Percentiles rank a stretch among this genome's conserved stretches.
phyloP scores from a whole-genome alignment of 1,140 invertebrate species.

The Lasaia peninsularis region DNA sequence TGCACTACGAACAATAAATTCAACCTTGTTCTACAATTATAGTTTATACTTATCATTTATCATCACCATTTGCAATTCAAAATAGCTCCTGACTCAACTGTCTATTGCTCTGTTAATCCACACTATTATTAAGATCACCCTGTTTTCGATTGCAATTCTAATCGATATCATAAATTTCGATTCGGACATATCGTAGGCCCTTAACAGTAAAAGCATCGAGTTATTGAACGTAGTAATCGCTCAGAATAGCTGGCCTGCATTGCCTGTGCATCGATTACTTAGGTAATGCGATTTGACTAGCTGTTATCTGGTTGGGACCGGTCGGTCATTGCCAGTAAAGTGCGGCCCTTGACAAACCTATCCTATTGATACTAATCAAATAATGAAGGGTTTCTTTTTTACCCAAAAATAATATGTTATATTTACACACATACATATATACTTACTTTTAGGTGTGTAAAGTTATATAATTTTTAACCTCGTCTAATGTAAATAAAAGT shows the following conservation, averaged over 20 bases:
- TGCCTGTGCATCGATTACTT: constrained; percentile 37
- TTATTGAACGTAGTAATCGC: constrained; percentile 20
- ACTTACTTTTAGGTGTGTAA: too few species aligned
- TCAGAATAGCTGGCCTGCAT: constrained; percentile 29
- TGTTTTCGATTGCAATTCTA: constrained; percentile 6
- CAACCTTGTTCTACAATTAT: neutral
- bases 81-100: neutral
- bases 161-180: constrained; percentile 25
- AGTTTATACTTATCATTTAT: neutral
- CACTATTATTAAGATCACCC: neutral
- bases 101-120: neutral
- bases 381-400: neutral
- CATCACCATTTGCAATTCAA: neutral
- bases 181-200: constrained; percentile 17
- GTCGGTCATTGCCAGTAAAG: constrained; percentile 19
- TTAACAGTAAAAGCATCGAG: constrained; percentile 21
- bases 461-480: too few species aligned
- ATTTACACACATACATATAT: too few species aligned
- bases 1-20: constrained; percentile 3
- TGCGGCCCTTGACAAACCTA: neutral
- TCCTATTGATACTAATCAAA: neutral
- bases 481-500: too few species aligned
- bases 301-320: constrained; percentile 40
- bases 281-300: constrained; percentile 55
- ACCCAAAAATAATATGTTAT: too few species aligned